These are phyloP conservation scores for Okapia johnstoni DNA, from an alignment of 2,113 vertebrate species.

Conservation along the genomic window DNA sequence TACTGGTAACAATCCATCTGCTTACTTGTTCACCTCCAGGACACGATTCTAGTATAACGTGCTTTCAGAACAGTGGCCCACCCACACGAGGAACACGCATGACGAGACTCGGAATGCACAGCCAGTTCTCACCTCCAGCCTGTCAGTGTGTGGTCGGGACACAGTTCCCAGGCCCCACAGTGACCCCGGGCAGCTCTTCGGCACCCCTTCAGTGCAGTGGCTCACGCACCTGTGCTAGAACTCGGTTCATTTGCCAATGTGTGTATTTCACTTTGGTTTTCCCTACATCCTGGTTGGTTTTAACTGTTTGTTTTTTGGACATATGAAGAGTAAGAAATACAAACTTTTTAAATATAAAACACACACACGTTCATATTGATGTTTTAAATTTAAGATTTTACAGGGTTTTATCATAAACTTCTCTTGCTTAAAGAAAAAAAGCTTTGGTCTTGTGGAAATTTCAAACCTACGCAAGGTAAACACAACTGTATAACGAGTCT, in stretches of 20 bases:
- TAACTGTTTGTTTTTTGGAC: neutral
- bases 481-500: fast-evolving
- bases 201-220: fast-evolving
- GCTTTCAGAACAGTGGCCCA: neutral
- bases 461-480: neutral
- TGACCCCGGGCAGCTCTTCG: fast-evolving
- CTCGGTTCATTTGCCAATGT: fast-evolving
- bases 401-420: neutral
- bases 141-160: fast-evolving
- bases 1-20: fast-evolving
- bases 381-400: neutral
- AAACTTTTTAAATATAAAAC: neutral
- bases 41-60: fast-evolving
- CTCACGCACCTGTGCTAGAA: fast-evolving
- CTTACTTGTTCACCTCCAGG: neutral
- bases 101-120: fast-evolving
- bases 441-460: neutral
- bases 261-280: neutral
- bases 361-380: neutral
- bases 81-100: fast-evolving
- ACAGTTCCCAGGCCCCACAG: neutral
- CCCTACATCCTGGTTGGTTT: neutral
- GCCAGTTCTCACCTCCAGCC: neutral
- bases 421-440: neutral
- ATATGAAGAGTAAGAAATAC: neutral